Evolutionary conservation across 2,888 invertebrate species (phyloP).

Genomic region (Eilema depressum): DNA sequence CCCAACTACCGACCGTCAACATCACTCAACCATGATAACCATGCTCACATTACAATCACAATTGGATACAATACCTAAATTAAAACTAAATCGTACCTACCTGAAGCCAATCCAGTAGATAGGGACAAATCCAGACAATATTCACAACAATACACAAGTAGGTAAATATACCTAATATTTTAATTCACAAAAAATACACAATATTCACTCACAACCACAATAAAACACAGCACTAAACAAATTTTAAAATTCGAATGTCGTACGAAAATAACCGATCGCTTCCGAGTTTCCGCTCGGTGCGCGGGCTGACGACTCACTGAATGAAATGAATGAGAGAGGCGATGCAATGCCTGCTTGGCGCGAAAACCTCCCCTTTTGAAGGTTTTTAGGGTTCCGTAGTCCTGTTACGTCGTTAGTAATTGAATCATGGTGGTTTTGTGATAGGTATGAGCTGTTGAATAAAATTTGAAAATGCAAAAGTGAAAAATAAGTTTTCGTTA

Average conservation of each 20-base stretch:
- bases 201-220: constrained; percentile 30
- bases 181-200: constrained; percentile 12
- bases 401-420: background rate
- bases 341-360: constrained; percentile 56
- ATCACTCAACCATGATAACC: constrained; percentile 9
- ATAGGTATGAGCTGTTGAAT: background rate
- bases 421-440: no score
- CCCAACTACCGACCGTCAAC: background rate
- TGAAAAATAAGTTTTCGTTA: background rate
- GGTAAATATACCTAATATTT: constrained; percentile 11
- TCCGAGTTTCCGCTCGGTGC: constrained; percentile 46
- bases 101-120: constrained; percentile 5
- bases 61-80: background rate
- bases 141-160: background rate
- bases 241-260: constrained; percentile 36
- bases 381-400: constrained; percentile 19
- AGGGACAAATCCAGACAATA: constrained; percentile 7
- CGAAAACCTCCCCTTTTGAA: constrained; percentile 61
- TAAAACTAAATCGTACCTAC: constrained; percentile 1
- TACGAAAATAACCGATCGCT: constrained; percentile 39
- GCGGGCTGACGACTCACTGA: constrained; percentile 54
- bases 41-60: background rate
- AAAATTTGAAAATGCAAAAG: constrained; percentile 2
- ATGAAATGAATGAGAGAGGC: constrained; percentile 36
- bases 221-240: constrained; percentile 34